Base-by-base conservation (phyloP, 2,888 invertebrate species). In the Molanna angustata region DNA sequence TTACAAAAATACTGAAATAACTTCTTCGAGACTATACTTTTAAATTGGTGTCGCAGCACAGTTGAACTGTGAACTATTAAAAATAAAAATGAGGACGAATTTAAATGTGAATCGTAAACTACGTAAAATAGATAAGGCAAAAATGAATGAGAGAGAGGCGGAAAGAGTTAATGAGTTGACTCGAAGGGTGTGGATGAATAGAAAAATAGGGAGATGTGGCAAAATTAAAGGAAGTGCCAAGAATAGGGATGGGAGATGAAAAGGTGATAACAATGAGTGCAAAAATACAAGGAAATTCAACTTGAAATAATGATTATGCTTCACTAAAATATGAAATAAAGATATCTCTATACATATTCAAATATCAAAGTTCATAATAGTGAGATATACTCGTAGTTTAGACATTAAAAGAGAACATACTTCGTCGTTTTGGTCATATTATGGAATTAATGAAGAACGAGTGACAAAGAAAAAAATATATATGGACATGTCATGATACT, bases 151-250 rank as follows among this genome's bases (percentile, higher is more conserved):
- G 46, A 54, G 40, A 42, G 47, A 51, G 45, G 46, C 54, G 54
- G 46, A 54, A 50, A 37, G 47, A 51, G 54, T 54, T 50, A 54
- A 50, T 51, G 46, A 50, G 50, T 20, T 37, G 45, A 40, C 49
- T 43, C 21, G 33, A 43, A 45, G 37, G 37, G 37, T 21, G 32
- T 14, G 16, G 9, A 16, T 21, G 17, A 1, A 42, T 20, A 49
- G 41, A 41, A 42, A 20, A 42, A 49, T 16, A 33, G 22, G 33
- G 32, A 20, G 33, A 33, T 18, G 13, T 16, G 18, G 17, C 13
- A 40, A 14, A 7, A 35, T 7, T 7, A 27, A 27, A 22, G 22
- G 17, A 46, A 17, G 16, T 18, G 40, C 19, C 35, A 27, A 40
- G 27, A 18, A 14, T 14, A 13, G 13, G n/a, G 39, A 40, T 48